Conservation (phyloP, 1,140 invertebrate species). For the Eupristina koningsbergeri region DNA sequence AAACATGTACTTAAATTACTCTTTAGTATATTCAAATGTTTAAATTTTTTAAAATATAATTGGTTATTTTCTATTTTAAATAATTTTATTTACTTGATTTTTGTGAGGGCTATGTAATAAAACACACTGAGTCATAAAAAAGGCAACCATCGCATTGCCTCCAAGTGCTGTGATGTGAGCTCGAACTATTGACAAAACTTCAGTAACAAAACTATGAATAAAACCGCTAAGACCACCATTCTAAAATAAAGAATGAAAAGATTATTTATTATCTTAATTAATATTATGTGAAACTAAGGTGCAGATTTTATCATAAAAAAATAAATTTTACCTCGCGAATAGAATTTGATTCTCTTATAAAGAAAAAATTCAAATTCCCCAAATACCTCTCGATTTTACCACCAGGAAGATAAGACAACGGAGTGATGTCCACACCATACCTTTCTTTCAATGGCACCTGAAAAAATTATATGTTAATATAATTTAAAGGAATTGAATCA, state of each 20-base stretch:
- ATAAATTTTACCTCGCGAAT: conserved; percentile 82
- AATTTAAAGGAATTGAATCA: background rate
- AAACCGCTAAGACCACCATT: conserved; percentile 93
- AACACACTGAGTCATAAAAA: conserved; percentile 93
- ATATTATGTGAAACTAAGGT: background rate
- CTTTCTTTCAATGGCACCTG: conserved; percentile 78
- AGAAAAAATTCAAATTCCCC: conserved; percentile 95
- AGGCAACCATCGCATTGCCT: conserved; percentile 95
- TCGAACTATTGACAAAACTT: conserved; percentile 91
- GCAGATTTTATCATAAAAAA: background rate
- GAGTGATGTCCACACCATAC: conserved; percentile 89
- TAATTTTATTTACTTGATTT: conserved; percentile 85
- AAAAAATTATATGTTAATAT: background rate
- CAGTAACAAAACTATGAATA: conserved; percentile 93
- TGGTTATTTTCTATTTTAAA: background rate
- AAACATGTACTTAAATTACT: too few relatives aligned
- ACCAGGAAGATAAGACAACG: conserved; percentile 86
- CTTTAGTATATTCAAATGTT: too few relatives aligned
- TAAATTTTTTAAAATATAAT: too few relatives aligned
- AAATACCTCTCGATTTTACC: conserved; percentile 87
- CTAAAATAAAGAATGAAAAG: conserved; percentile 62
- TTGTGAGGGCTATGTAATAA: conserved; percentile 94
- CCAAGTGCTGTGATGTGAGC: conserved; percentile 94
- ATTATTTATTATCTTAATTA: background rate
- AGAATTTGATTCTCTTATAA: conserved; percentile 94